Percentiles rank a stretch among this genome's conserved stretches.
Evolutionary conservation across 2,888 invertebrate genomes (phyloP).

Genomic region (Caenorhabditis sp.): DNA sequence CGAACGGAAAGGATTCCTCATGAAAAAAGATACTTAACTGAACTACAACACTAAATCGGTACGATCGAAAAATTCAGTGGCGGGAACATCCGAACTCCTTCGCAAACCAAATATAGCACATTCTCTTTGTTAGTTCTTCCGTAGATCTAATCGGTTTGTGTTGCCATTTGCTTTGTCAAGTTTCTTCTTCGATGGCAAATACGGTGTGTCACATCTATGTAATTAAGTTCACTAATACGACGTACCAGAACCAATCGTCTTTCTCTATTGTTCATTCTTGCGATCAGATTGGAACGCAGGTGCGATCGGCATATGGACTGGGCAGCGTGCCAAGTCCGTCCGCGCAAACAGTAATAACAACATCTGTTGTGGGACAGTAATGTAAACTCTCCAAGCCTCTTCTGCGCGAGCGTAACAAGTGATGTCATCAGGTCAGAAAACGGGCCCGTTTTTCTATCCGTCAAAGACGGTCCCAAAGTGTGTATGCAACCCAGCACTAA

Average conservation of each 20-base stretch:
- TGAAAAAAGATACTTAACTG: no score
- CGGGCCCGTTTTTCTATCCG: conserved; percentile 9
- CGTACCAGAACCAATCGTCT: conserved; percentile 2
- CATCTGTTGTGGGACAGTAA: conserved; percentile 38
- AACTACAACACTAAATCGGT: no score
- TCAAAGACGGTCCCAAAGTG: conserved; percentile 5
- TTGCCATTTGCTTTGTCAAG: conserved; percentile 3
- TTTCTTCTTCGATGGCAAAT: conserved; percentile 2
- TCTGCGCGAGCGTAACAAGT: conserved; percentile 3
- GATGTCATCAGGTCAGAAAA: conserved; percentile 39
- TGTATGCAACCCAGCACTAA: conserved; percentile 18
- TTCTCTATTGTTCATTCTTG: not conserved
- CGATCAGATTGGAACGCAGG: conserved; percentile 39
- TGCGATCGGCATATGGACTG: conserved; percentile 26
- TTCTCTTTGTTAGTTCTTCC: not conserved
- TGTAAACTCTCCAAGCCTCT: conserved; percentile 15
- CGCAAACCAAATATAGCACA: not conserved
- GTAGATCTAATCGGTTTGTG: conserved; percentile 1
- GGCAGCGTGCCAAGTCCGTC: conserved; percentile 21
- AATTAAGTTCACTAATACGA: conserved; percentile 3
- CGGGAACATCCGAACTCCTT: not conserved
- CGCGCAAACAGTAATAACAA: conserved; percentile 37
- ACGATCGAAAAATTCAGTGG: no score
- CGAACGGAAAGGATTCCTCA: no score
- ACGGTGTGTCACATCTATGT: not conserved